Percentiles rank a stretch among this genome's conserved stretches.
Conservation (phyloP, 53 echinoderm and acorn worm genomes). For the Apostichopus leukothele region DNA sequence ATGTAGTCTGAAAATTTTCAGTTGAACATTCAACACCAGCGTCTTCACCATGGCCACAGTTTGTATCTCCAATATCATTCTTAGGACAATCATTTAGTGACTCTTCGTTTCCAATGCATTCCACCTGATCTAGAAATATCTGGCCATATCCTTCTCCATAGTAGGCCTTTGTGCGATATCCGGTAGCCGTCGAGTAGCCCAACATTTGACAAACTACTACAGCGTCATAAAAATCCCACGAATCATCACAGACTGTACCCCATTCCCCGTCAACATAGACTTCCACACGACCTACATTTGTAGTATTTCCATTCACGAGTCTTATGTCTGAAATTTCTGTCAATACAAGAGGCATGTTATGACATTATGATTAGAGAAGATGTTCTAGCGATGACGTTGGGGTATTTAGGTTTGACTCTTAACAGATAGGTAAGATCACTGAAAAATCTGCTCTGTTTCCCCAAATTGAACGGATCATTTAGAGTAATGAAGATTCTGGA, state of each 20-base stretch:
- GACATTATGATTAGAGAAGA: background rate
- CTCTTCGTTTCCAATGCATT: background rate
- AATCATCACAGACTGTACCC: slow-evolving; percentile 8
- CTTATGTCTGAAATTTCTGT: background rate
- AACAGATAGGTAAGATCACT: no score
- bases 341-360: background rate
- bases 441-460: no score
- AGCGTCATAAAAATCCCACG: background rate
- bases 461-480: no score
- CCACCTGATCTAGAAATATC: background rate
- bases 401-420: no score
- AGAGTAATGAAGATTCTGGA: no score
- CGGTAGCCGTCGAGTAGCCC: background rate
- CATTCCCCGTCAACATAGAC: background rate
- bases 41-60: background rate
- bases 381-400: no score
- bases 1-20: no score
- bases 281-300: background rate
- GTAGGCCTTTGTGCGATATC: background rate
- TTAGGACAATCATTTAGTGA: background rate
- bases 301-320: background rate
- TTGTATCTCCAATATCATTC: background rate
- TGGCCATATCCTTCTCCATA: background rate
- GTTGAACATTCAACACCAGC: background rate
- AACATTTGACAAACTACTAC: background rate